These are phyloP conservation scores for Potamarius usumacintae DNA, from an alignment of 2,113 vertebrate species.

Conservation along the genomic window DNA sequence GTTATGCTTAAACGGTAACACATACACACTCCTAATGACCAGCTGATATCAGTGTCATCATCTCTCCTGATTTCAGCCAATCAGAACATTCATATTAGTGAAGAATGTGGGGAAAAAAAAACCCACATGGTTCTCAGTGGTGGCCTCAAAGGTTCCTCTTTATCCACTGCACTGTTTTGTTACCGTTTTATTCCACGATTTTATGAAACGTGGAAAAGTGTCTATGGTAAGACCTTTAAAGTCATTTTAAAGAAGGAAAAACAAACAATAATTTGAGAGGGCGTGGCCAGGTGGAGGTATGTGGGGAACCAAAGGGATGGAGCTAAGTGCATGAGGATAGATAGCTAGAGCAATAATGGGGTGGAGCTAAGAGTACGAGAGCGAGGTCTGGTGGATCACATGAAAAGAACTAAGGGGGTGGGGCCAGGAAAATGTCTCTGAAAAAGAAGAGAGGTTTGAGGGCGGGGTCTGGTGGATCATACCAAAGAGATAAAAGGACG, in stretches of 20 bases:
- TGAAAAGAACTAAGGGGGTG: neutral
- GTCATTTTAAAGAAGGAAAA: neutral
- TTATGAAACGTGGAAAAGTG: neutral
- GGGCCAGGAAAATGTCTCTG: neutral
- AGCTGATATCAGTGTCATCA: neutral
- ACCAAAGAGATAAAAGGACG: neutral
- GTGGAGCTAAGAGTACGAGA: neutral
- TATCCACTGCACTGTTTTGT: slow-evolving; percentile 6
- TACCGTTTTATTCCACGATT: neutral
- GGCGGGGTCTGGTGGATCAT: no score
- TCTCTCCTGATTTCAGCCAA: neutral
- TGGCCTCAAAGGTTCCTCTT: neutral
- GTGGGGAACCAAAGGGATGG: neutral
- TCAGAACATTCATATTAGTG: neutral
- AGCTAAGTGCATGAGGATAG: neutral
- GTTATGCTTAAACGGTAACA: neutral
- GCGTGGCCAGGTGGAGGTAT: neutral
- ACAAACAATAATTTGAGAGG: neutral
- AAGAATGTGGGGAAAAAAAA: neutral
- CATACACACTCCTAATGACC: neutral
- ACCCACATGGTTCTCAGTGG: neutral
- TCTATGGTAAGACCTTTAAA: neutral
- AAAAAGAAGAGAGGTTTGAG: neutral
- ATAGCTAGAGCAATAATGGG: neutral
- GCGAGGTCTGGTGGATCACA: neutral